Evolutionary conservation across 2,888 invertebrate species (phyloP).

Genomic region (Diadegma fenestrale): DNA sequence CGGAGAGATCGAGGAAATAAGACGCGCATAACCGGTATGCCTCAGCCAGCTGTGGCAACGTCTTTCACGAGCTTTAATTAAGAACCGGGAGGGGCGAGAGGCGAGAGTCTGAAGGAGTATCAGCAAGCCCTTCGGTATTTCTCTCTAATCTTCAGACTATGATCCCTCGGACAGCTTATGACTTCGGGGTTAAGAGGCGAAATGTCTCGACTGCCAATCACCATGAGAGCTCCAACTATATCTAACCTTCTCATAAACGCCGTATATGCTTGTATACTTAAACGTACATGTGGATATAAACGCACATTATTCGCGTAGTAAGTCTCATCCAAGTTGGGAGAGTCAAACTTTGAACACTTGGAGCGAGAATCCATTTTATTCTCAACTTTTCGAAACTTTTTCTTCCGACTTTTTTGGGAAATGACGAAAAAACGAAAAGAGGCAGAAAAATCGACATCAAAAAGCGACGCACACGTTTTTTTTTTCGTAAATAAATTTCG

Average conservation of each 20-base stretch:
- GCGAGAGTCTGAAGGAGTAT: slow-evolving; percentile 25
- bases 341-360: no score
- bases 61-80: slow-evolving; percentile 75
- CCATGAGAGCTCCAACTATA: slow-evolving; percentile 37
- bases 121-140: slow-evolving; percentile 51
- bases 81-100: slow-evolving; percentile 69
- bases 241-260: neutral
- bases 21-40: slow-evolving; percentile 43
- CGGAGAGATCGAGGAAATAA: slow-evolving; percentile 15
- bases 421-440: no score
- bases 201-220: slow-evolving; percentile 72
- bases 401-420: no score
- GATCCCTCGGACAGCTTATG: slow-evolving; percentile 67
- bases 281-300: neutral
- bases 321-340: no score
- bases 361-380: no score
- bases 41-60: slow-evolving; percentile 66
- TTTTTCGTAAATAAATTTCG: neutral
- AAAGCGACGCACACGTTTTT: no score
- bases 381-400: no score
- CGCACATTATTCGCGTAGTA: neutral
- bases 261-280: neutral
- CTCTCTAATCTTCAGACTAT: slow-evolving; percentile 27
- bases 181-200: slow-evolving; percentile 63
- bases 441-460: no score